phyloP scores from a whole-genome alignment of 1,140 invertebrate genomes.

The Listronotus oregonensis region DNA sequence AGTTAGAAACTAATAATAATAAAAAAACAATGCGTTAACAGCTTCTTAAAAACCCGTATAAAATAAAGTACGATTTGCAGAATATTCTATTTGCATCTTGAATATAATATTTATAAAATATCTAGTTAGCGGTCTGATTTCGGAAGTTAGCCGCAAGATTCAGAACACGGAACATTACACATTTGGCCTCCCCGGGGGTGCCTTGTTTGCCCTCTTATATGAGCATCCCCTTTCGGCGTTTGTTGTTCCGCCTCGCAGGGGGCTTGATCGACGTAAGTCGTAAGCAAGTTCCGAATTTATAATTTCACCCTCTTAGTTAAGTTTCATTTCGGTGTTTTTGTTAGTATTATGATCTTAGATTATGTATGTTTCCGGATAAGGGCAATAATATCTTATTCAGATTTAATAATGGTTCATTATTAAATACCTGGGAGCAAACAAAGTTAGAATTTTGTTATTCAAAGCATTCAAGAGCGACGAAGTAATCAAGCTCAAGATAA shows the following conservation, averaged over 20 bases:
- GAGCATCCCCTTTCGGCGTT: conserved; percentile 18
- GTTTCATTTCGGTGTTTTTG: conserved; percentile 34
- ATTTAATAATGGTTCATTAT: conserved; percentile 28
- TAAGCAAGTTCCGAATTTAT: conserved; percentile 33
- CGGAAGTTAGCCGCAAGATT: no score
- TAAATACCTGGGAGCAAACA: conserved; percentile 18
- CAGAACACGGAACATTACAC: not conserved
- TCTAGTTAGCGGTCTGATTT: no score
- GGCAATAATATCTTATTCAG: conserved; percentile 26
- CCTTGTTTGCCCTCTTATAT: conserved; percentile 19
- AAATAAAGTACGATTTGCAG: no score
- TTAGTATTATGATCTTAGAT: conserved; percentile 31
- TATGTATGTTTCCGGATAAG: conserved; percentile 27
- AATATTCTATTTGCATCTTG: no score
- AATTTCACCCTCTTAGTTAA: conserved; percentile 34
- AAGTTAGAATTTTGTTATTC: not conserved
- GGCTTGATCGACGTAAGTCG: conserved; percentile 29
- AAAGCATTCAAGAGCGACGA: not conserved
- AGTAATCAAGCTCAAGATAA: no score
- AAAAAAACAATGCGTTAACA: no score
- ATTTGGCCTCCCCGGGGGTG: conserved; percentile 1
- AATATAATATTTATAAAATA: no score
- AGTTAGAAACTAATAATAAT: no score
- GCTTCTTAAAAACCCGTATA: no score
- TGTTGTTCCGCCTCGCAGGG: conserved; percentile 4